Conservation (phyloP, 2,888 invertebrate genomes). For the Drosophila niveifrons region DNA sequence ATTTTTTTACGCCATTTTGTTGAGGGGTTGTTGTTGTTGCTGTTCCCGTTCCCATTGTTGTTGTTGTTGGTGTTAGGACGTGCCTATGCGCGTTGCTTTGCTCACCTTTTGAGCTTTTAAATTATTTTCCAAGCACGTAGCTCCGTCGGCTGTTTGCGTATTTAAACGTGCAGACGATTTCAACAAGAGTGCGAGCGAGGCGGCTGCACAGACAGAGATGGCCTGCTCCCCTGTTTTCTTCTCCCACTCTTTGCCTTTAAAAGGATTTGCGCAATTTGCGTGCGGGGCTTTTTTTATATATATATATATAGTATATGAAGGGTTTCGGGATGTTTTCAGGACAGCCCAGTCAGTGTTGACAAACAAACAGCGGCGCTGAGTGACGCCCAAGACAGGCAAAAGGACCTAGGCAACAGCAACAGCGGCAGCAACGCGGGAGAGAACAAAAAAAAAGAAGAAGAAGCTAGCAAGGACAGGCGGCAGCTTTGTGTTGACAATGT, state of each 20-base stretch:
- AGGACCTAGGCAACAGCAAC: conserved; percentile 41
- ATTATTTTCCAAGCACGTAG: conserved; percentile 83
- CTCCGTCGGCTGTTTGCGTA: conserved; percentile 77
- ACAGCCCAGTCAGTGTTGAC: conserved; percentile 60
- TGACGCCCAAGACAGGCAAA: conserved; percentile 72
- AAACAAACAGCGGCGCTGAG: conserved; percentile 78
- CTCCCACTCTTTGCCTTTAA: conserved; percentile 65
- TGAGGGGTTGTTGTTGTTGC: conserved; percentile 31
- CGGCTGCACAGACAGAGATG: conserved; percentile 7
- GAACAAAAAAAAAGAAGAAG: conserved; percentile 1
- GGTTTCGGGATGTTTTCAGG: conserved; percentile 47
- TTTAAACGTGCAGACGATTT: conserved; percentile 70
- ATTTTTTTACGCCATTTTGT: conserved; percentile 75
- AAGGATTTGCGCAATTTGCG: conserved; percentile 83
- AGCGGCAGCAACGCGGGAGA: background rate
- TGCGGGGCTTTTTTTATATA: conserved; percentile 31
- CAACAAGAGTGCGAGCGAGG: conserved; percentile 11
- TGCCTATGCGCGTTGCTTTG: conserved; percentile 77
- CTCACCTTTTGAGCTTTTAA: conserved; percentile 84
- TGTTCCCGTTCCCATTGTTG: conserved; percentile 33
- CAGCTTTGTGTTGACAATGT: conserved; percentile 79
- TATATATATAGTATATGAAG: conserved; percentile 35
- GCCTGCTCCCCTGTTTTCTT: conserved; percentile 28
- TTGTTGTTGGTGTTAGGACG: conserved; percentile 64
- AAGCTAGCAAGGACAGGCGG: conserved; percentile 46